Conservation (phyloP, 2,797 vertebrate genomes). For the Gadopsis marmoratus region DNA sequence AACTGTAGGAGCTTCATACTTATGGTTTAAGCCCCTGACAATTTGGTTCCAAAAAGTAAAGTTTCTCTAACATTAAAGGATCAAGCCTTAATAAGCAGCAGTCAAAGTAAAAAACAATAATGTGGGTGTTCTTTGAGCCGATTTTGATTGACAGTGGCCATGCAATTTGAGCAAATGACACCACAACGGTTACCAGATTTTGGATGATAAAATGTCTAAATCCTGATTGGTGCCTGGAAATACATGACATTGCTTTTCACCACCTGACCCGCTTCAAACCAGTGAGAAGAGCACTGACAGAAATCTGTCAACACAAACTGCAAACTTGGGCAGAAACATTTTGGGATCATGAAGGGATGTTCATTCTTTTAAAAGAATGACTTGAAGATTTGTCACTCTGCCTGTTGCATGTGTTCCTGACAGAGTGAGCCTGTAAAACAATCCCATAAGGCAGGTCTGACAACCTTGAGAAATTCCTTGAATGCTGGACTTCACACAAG, state of each 20-base stretch:
- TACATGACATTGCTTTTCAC: neutral
- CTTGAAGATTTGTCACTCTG: neutral
- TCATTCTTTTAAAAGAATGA: neutral
- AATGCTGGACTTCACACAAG: too few relatives aligned
- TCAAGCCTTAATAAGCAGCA: neutral
- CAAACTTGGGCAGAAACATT: too few relatives aligned
- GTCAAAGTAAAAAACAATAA: neutral
- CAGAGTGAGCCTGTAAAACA: neutral
- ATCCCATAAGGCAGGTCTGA: conserved; percentile 5
- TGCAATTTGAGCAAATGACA: neutral
- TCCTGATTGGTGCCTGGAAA: neutral
- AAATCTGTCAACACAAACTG: neutral
- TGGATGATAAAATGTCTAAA: too few relatives aligned
- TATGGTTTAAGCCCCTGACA: too few relatives aligned
- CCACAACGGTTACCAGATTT: neutral
- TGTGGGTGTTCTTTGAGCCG: too few relatives aligned
- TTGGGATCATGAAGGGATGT: neutral
- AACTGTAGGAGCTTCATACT: neutral
- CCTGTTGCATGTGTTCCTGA: neutral
- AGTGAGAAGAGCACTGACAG: neutral
- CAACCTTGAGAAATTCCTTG: neutral
- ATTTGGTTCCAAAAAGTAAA: neutral
- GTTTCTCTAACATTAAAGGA: neutral
- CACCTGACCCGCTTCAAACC: neutral
- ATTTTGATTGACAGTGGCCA: neutral